phyloP scores from a whole-genome alignment of 1,140 invertebrate genomes.

The Aphidius ervi region DNA sequence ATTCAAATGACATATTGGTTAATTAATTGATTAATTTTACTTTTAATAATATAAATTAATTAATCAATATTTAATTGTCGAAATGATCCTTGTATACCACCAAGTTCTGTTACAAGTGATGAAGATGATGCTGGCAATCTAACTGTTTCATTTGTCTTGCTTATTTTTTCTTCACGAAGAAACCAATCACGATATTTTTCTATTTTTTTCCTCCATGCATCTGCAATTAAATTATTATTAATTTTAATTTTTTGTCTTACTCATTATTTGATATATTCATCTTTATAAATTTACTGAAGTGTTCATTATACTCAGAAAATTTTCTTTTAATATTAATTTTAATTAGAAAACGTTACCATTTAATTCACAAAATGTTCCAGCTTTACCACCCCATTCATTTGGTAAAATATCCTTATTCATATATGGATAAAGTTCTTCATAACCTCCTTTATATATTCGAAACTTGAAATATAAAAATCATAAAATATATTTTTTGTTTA shows the following conservation, averaged over 20 bases:
- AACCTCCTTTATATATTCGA: conserved; percentile 36
- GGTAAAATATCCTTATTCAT: conserved; percentile 52
- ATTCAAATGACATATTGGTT: too few species aligned
- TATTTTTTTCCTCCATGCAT: conserved; percentile 45
- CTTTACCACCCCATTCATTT: conserved; percentile 52
- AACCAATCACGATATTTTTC: conserved; percentile 50
- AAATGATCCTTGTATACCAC: conserved; percentile 51
- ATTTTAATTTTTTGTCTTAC: conserved; percentile 4
- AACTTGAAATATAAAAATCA: conserved; percentile 28
- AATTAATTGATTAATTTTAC: too few species aligned
- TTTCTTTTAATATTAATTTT: background rate
- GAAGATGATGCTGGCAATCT: conserved; percentile 43
- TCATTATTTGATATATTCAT: too few species aligned
- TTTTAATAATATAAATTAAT: conserved; percentile 5
- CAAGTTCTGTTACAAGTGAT: conserved; percentile 37
- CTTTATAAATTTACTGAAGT: background rate
- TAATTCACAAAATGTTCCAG: conserved; percentile 45
- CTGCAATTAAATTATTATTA: conserved; percentile 29
- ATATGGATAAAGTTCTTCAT: conserved; percentile 42
- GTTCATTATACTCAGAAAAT: background rate
- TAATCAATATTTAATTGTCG: conserved; percentile 52
- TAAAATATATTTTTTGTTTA: background rate
- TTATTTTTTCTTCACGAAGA: conserved; percentile 48
- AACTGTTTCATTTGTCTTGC: conserved; percentile 45
- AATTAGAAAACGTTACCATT: conserved; percentile 36